Evolutionary conservation across 2,888 invertebrate genomes (phyloP).

Genomic region (Ptychoptera contaminata): DNA sequence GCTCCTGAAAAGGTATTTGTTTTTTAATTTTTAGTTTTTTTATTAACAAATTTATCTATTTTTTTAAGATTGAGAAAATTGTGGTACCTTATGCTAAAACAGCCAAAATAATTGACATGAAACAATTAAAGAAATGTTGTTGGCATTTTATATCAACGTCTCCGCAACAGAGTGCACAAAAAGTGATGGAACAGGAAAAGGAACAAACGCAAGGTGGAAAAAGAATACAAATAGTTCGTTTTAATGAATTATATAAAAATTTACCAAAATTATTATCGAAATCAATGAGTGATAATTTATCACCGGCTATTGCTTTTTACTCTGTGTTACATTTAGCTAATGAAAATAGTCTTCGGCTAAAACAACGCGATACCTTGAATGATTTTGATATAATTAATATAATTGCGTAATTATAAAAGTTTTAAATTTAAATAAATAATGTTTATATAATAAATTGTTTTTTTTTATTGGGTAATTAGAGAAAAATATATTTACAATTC

Average conservation of each 20-base stretch:
- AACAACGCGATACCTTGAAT: conserved; percentile 33
- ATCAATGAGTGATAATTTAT: conserved; percentile 54
- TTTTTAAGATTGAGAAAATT: conserved; percentile 46
- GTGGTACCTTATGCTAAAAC: conserved; percentile 65
- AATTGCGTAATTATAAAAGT: too few relatives aligned
- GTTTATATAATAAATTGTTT: too few relatives aligned
- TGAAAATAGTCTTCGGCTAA: conserved; percentile 48
- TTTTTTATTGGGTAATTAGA: too few relatives aligned
- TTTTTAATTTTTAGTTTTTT: conserved; percentile 11
- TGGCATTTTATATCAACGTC: conserved; percentile 42
- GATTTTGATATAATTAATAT: conserved; percentile 28
- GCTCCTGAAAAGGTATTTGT: conserved; percentile 38
- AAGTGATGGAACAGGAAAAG: conserved; percentile 10
- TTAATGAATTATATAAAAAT: conserved; percentile 38
- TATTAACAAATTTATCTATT: conserved; percentile 3
- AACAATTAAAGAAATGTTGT: conserved; percentile 59
- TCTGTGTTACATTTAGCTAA: conserved; percentile 73
- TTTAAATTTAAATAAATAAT: too few relatives aligned
- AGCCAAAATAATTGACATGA: conserved; percentile 79
- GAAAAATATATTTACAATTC: too few relatives aligned
- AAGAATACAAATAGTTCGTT: conserved; percentile 33
- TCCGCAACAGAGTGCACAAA: too few relatives aligned
- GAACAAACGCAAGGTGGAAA: conserved; percentile 17
- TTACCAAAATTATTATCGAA: conserved; percentile 40
- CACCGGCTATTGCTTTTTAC: conserved; percentile 62